phyloP scores from a whole-genome alignment of 2,888 invertebrate species.

The Parascotia fuliginaria region DNA sequence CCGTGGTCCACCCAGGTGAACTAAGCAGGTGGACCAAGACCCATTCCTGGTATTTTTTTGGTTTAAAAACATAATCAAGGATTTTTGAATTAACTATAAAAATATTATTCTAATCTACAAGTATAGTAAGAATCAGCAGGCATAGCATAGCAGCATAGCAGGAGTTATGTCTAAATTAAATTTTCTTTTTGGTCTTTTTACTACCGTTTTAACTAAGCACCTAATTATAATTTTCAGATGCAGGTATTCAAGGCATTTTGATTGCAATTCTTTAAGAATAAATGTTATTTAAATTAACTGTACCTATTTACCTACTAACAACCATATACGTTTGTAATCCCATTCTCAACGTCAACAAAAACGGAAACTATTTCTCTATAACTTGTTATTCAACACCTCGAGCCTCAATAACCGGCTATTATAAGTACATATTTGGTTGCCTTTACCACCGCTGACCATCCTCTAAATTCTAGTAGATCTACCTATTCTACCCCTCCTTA shows the following conservation, averaged over 20 bases:
- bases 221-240: not conserved
- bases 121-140: too few species aligned
- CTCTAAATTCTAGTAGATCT: conserved; percentile 79
- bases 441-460: conserved; percentile 47
- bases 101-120: too few species aligned
- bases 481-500: conserved; percentile 76
- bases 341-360: conserved; percentile 9
- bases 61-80: too few species aligned
- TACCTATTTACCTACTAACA: conserved; percentile 1
- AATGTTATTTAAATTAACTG: not conserved
- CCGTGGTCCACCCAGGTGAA: too few species aligned
- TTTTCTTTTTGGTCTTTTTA: too few species aligned
- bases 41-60: too few species aligned
- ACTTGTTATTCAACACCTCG: conserved; percentile 52
- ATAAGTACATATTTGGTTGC: conserved; percentile 49
- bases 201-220: too few species aligned
- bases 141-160: too few species aligned
- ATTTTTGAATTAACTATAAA: too few species aligned
- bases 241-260: not conserved
- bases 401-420: conserved; percentile 53
- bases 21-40: too few species aligned
- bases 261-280: not conserved
- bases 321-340: not conserved
- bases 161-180: too few species aligned
- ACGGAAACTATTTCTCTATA: conserved; percentile 18